Base-by-base conservation (phyloP, 2,113 vertebrate genomes). In the Limanda limanda region DNA sequence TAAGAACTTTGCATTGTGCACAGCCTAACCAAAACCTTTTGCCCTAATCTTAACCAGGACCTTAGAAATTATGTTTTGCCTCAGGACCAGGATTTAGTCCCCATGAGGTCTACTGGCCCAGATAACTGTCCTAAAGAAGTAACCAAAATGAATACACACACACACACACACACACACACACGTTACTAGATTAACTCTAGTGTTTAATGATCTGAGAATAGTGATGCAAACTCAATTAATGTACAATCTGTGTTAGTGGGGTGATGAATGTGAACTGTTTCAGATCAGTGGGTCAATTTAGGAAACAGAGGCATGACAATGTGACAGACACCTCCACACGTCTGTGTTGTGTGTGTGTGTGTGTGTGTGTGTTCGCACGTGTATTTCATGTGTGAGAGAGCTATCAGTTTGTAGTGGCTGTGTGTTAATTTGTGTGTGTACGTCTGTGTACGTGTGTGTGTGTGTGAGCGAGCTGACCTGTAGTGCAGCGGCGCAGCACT, bases 401-500 rank as follows among this genome's bases (percentile, higher is more conserved):
- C 71, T 75, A 71, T 61, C 79, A 71, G 69, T 81, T 68, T 74
- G 47, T 51, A 63, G 47, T n/a, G 24, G 54, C 48, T 71, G 74
- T 64, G 71, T 40, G 25, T 18, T 18, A 7, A 48, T 60, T 37
- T n/a, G 71, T 64, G 72, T 62, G 62, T 63, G 76, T 37, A 27
- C 25, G 25, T 27, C 2, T 27, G 25, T 27, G 25, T 27, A 7
- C 4, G 35, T n/a, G 52, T 31, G 56, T 3, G 52, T 17, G 68
- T 27, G 56, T 2, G 52, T 17, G 68, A 55, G 78, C 13, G 76
- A 77, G 83, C 66, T 92, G 92, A 93, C 93, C 92, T 87, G 88
- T 81, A 76, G 86, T 85, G 81, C 82, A 90, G 82, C 85, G 56
- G 52, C 74, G 77, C 87, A 83, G 75, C 77, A 82, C 69, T 56